A percentile compares a stretch with the other conserved stretches of the same genome.
Evolutionary conservation across 2,113 vertebrate species (phyloP).

Genomic region (Ursus arctos): DNA sequence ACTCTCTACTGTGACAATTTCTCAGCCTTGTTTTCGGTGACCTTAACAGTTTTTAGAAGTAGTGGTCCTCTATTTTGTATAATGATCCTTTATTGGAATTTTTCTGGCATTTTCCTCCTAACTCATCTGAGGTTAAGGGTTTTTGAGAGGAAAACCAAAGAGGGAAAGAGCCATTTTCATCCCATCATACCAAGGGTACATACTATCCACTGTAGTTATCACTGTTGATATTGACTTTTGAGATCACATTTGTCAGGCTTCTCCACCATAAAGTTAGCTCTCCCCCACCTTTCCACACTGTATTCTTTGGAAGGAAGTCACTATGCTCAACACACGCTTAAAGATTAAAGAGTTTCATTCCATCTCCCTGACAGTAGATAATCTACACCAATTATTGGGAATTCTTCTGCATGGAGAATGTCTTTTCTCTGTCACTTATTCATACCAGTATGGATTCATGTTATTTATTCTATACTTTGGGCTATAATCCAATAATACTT

Average conservation of each 20-base stretch:
- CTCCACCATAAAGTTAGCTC: neutral
- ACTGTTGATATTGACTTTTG: neutral
- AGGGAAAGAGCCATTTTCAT: neutral
- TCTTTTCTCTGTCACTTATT: neutral
- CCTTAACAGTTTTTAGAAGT: neutral
- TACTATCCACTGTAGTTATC: neutral
- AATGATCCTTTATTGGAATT: neutral
- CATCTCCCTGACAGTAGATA: neutral
- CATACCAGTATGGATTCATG: neutral
- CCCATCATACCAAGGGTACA: neutral
- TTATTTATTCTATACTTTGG: neutral
- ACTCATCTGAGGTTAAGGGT: neutral
- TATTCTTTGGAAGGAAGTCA: neutral
- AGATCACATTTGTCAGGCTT: neutral
- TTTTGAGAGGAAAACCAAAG: neutral
- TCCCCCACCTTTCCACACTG: neutral
- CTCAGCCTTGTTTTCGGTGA: neutral
- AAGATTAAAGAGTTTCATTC: neutral
- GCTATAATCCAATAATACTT: neutral
- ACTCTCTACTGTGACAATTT: neutral
- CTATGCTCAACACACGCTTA: neutral
- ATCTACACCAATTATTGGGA: neutral
- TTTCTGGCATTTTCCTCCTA: neutral
- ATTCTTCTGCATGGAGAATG: neutral
- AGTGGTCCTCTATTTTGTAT: neutral